Percentiles rank a stretch among this genome's conserved stretches.
Conservation (phyloP, 2,888 invertebrate species). For the Neoaliturus tenellus region DNA sequence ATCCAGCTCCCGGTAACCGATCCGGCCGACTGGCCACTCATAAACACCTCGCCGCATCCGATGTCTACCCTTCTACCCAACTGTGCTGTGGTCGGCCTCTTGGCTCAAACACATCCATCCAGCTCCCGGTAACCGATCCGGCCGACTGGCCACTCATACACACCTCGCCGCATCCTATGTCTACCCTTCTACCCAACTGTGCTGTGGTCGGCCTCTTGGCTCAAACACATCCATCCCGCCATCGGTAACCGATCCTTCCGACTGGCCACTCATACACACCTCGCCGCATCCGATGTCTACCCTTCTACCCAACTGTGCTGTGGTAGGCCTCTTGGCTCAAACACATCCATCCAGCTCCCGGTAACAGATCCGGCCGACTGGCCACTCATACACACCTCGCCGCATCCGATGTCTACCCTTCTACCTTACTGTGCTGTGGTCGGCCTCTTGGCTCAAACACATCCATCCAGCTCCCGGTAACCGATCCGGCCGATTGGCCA, state of each 20-base stretch:
- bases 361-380: slow-evolving; percentile 4
- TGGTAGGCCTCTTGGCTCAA: background rate
- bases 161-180: background rate
- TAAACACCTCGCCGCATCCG: too few species aligned
- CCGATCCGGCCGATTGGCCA: background rate
- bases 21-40: too few species aligned
- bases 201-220: background rate
- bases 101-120: background rate
- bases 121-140: slow-evolving; percentile 5
- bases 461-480: background rate
- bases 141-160: slow-evolving; percentile 2
- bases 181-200: background rate
- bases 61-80: too few species aligned
- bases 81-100: background rate
- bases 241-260: background rate
- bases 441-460: background rate
- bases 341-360: background rate
- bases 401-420: background rate
- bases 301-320: too few species aligned
- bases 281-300: too few species aligned
- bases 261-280: too few species aligned
- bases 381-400: too few species aligned
- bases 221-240: background rate
- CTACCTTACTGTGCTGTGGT: background rate
- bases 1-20: background rate